Conservation (phyloP, 2,888 invertebrate genomes). For the Blastobasis adustella region DNA sequence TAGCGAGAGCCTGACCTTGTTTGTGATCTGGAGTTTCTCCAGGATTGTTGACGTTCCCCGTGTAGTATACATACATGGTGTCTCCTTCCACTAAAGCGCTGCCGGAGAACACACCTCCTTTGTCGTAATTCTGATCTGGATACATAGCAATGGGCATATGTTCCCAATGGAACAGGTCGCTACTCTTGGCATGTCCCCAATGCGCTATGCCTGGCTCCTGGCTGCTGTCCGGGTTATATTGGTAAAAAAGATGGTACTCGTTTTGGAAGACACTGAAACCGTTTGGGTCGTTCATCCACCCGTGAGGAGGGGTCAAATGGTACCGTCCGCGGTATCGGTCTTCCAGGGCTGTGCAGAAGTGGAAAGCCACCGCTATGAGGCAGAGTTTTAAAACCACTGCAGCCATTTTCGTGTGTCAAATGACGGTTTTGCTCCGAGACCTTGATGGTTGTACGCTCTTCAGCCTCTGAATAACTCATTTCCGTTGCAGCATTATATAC, state of each 20-base stretch:
- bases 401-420: too few species aligned
- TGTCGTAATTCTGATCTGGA: conserved; percentile 53
- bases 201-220: conserved; percentile 45
- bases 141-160: conserved; percentile 58
- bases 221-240: conserved; percentile 56
- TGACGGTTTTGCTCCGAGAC: too few species aligned
- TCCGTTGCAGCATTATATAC: conserved; percentile 7
- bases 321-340: conserved; percentile 41
- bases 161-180: conserved; percentile 61
- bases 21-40: conserved; percentile 33
- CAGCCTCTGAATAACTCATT: conserved; percentile 18
- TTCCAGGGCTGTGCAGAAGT: conserved; percentile 12
- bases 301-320: conserved; percentile 45
- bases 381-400: neutral
- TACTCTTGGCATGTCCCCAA: conserved; percentile 69
- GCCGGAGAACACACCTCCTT: conserved; percentile 60
- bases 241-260: conserved; percentile 67
- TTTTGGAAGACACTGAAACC: conserved; percentile 53
- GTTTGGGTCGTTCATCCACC: conserved; percentile 75
- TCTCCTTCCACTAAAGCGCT: conserved; percentile 53
- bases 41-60: conserved; percentile 45
- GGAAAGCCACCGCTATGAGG: neutral
- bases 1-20: conserved; percentile 48
- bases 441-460: neutral
- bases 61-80: conserved; percentile 50